Evolutionary conservation across 2,113 vertebrate genomes (phyloP).

Genomic region (Pelobates fuscus): DNA sequence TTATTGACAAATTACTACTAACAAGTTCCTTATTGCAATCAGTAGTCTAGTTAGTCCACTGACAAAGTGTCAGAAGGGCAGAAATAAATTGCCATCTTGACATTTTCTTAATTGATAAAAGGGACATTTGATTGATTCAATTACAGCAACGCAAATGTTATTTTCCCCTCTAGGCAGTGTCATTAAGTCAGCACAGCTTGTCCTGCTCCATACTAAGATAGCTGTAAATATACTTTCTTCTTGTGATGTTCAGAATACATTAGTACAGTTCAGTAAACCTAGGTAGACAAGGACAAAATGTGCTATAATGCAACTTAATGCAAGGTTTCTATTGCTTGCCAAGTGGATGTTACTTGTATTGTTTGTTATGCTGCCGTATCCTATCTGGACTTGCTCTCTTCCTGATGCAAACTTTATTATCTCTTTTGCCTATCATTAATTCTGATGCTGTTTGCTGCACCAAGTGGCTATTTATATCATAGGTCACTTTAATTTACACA

Average conservation of each 20-base stretch:
- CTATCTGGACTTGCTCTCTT: too few species aligned
- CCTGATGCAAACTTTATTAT: too few species aligned
- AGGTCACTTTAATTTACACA: too few species aligned
- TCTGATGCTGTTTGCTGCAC: too few species aligned
- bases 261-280: slow-evolving; percentile 4
- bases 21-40: slow-evolving; percentile 24
- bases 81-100: slow-evolving; percentile 21
- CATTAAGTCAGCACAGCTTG: not conserved
- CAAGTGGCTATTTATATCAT: too few species aligned
- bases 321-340: too few species aligned
- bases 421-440: too few species aligned
- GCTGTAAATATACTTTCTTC: not conserved
- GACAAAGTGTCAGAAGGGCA: slow-evolving; percentile 15
- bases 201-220: not conserved
- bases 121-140: slow-evolving; percentile 9
- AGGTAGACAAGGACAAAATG: too few species aligned
- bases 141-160: not conserved
- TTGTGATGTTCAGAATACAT: too few species aligned
- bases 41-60: slow-evolving; percentile 10
- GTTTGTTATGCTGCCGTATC: too few species aligned
- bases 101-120: slow-evolving; percentile 38
- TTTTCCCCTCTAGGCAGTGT: not conserved
- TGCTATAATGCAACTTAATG: too few species aligned
- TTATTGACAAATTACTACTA: slow-evolving; percentile 35
- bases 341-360: too few species aligned